Percentiles rank a stretch among this genome's conserved stretches.
Conservation (phyloP, 2,888 invertebrate species). For the Andrena bucephala region DNA sequence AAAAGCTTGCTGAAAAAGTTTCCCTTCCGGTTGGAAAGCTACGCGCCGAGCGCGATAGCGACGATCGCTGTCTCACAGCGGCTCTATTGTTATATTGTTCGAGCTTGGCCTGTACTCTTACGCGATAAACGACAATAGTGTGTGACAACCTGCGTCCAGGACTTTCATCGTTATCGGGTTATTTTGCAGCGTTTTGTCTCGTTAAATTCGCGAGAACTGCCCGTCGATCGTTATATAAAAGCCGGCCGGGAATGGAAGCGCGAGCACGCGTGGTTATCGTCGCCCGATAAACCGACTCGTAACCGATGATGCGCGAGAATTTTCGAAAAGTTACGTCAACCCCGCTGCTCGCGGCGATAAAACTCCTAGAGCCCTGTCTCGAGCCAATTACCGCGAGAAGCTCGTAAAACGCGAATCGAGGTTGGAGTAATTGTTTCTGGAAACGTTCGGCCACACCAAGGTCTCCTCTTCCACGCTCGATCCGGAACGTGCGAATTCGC, state of each 20-base stretch:
- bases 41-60: slow-evolving; percentile 13
- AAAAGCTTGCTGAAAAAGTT: slow-evolving; percentile 34
- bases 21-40: slow-evolving; percentile 42
- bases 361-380: slow-evolving; percentile 4
- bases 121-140: slow-evolving; percentile 47
- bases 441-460: slow-evolving; percentile 24
- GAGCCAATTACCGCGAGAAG: slow-evolving; percentile 8
- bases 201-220: slow-evolving; percentile 9
- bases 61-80: slow-evolving; percentile 47
- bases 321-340: slow-evolving; percentile 21
- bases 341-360: slow-evolving; percentile 20
- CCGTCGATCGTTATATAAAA: slow-evolving; percentile 1
- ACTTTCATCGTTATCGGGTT: slow-evolving; percentile 34
- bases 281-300: slow-evolving; percentile 22
- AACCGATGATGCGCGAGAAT: slow-evolving; percentile 32
- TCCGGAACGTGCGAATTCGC: slow-evolving; percentile 15
- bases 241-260: slow-evolving; percentile 14
- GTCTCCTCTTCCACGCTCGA: slow-evolving; percentile 3
- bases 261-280: not conserved
- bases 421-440: slow-evolving; percentile 28
- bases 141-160: slow-evolving; percentile 30
- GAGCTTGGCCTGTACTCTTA: slow-evolving; percentile 42
- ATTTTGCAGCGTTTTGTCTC: slow-evolving; percentile 18
- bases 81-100: slow-evolving; percentile 50
- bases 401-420: slow-evolving; percentile 28